Conservation (phyloP, 2,888 invertebrate genomes). For the Xylocampa areola region DNA sequence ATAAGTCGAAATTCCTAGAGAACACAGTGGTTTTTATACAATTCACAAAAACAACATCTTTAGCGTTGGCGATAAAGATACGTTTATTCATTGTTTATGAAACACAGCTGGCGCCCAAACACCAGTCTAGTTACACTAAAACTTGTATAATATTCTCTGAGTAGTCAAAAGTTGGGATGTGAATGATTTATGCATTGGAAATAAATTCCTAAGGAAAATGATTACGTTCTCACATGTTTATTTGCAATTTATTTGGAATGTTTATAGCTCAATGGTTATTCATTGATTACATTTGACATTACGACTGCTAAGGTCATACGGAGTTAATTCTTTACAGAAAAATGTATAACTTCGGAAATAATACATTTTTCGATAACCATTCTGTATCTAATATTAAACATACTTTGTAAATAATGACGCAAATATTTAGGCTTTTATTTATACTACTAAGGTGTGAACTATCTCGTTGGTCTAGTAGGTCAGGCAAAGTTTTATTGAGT, state of each 20-base stretch:
- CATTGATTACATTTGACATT: too few relatives aligned
- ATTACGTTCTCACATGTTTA: background rate
- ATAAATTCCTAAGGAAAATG: constrained; percentile 13
- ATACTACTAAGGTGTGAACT: too few relatives aligned
- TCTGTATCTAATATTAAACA: too few relatives aligned
- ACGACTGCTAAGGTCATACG: background rate
- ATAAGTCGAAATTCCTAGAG: constrained; percentile 35
- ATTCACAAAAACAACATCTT: constrained; percentile 34
- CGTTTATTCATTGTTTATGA: constrained; percentile 40
- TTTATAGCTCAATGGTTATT: background rate
- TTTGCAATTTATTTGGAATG: background rate
- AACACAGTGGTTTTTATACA: constrained; percentile 38
- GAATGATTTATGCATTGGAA: constrained; percentile 22
- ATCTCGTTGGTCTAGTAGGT: too few relatives aligned
- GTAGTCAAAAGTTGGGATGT: constrained; percentile 33
- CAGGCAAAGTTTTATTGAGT: too few relatives aligned
- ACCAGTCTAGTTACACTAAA: constrained; percentile 27
- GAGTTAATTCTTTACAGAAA: background rate
- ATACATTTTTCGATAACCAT: too few relatives aligned
- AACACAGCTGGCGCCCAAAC: constrained; percentile 52
- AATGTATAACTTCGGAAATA: too few relatives aligned
- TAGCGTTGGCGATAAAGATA: constrained; percentile 34
- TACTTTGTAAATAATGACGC: too few relatives aligned
- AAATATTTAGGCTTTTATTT: too few relatives aligned
- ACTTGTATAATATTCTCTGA: constrained; percentile 33